Conservation (phyloP, 2,888 invertebrate species). For the Leucoma salicis region DNA sequence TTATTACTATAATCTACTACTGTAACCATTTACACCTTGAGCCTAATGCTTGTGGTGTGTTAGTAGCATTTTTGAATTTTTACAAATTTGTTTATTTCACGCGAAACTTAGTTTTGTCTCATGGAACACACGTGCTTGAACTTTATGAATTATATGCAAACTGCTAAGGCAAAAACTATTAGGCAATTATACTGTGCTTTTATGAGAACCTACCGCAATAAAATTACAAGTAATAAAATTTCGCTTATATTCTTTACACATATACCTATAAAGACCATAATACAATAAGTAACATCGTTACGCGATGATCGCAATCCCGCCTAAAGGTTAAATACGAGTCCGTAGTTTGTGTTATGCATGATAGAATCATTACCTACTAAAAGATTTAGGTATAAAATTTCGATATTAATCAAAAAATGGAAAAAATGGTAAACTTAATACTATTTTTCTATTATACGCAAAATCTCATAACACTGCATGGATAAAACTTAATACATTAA, state of each 20-base stretch:
- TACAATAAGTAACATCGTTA: no score
- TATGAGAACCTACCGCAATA: conserved; percentile 16
- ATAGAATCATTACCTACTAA: conserved; percentile 23
- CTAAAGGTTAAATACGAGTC: conserved; percentile 49
- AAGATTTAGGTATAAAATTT: not conserved
- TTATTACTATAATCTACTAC: conserved; percentile 41
- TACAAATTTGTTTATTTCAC: conserved; percentile 56
- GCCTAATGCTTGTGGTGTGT: conserved; percentile 69
- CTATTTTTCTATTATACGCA: not conserved
- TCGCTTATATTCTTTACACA: not conserved
- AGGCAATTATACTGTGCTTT: conserved; percentile 47
- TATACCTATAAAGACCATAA: not conserved
- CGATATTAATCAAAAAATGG: no score
- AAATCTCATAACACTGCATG: conserved; percentile 21
- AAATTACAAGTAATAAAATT: not conserved
- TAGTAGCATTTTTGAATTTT: conserved; percentile 58
- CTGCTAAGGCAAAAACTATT: conserved; percentile 55
- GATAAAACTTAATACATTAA: conserved; percentile 6
- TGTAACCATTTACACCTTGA: conserved; percentile 53
- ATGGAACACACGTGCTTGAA: conserved; percentile 66
- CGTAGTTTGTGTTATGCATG: conserved; percentile 69
- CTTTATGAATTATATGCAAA: conserved; percentile 62
- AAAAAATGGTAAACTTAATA: no score
- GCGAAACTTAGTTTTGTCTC: conserved; percentile 55
- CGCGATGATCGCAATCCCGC: conserved; percentile 81